These are phyloP conservation scores for Nemotelus pantherinus DNA, from an alignment of 2,888 invertebrate species.

Conservation along the genomic window DNA sequence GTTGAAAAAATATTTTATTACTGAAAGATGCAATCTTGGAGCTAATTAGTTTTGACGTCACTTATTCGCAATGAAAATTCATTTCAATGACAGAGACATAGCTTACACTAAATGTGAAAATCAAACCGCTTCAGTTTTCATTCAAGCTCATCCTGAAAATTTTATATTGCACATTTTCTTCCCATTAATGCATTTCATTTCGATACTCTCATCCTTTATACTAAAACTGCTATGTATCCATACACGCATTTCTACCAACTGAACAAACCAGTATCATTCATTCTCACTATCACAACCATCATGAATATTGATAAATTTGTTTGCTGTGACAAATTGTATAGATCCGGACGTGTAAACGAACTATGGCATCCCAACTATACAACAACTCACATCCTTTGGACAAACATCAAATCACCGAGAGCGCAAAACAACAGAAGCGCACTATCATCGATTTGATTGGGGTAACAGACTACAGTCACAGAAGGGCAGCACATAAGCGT, in stretches of 20 bases:
- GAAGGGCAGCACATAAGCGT: background rate
- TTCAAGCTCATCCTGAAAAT: too few species aligned
- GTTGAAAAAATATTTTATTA: too few species aligned
- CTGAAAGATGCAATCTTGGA: too few species aligned
- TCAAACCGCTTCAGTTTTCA: too few species aligned
- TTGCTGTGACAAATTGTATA: constrained; percentile 34
- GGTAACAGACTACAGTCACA: constrained; percentile 6
- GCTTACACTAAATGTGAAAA: too few species aligned
- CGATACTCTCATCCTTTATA: background rate
- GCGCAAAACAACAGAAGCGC: background rate
- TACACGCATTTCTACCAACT: background rate
- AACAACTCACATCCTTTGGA: background rate
- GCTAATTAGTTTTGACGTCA: too few species aligned
- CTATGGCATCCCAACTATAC: too few species aligned
- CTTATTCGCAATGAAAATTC: too few species aligned
- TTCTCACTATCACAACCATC: background rate
- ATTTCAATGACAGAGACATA: too few species aligned
- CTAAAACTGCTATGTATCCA: background rate
- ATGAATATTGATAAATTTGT: constrained; percentile 42
- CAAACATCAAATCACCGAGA: background rate
- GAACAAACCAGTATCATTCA: background rate
- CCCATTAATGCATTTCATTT: background rate
- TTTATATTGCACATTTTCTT: too few species aligned
- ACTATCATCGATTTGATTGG: constrained; percentile 35
- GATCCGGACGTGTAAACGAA: too few species aligned